phyloP scores from a whole-genome alignment of 2,797 vertebrate species.

The Bradypus variegatus region DNA sequence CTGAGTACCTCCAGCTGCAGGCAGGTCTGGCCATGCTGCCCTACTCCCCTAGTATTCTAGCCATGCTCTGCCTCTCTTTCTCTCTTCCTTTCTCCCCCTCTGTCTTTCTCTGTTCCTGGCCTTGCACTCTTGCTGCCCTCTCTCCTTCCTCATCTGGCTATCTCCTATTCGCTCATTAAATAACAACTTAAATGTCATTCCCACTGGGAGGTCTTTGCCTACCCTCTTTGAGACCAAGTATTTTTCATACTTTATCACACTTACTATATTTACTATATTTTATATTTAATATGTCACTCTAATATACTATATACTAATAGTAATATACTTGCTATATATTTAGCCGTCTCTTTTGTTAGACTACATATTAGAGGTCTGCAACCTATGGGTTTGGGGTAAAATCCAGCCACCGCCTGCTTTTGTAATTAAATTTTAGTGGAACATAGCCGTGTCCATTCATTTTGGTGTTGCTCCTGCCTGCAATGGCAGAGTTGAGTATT shows the following conservation, averaged over 20 bases:
- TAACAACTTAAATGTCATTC: background rate
- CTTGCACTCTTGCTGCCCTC: rapidly evolving
- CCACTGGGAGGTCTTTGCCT: background rate
- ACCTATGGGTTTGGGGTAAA: background rate
- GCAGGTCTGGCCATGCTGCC: rapidly evolving
- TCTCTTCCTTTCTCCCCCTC: background rate
- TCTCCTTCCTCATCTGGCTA: background rate
- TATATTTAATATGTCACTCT: too few species aligned
- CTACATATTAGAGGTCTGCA: background rate
- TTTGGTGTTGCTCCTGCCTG: rapidly evolving
- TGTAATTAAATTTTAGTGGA: background rate
- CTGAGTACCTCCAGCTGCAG: rapidly evolving
- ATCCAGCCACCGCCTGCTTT: background rate
- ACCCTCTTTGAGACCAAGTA: background rate
- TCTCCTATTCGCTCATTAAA: rapidly evolving
- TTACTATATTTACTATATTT: too few species aligned
- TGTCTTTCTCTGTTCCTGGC: background rate
- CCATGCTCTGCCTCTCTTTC: background rate
- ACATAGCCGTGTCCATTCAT: rapidly evolving
- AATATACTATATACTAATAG: too few species aligned
- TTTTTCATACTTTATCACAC: background rate
- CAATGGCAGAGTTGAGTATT: rapidly evolving
- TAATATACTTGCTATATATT: background rate
- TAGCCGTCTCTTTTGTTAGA: background rate
- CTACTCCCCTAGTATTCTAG: rapidly evolving